phyloP scores from a whole-genome alignment of 2,888 invertebrate genomes.

The Platerodrilus igneus region DNA sequence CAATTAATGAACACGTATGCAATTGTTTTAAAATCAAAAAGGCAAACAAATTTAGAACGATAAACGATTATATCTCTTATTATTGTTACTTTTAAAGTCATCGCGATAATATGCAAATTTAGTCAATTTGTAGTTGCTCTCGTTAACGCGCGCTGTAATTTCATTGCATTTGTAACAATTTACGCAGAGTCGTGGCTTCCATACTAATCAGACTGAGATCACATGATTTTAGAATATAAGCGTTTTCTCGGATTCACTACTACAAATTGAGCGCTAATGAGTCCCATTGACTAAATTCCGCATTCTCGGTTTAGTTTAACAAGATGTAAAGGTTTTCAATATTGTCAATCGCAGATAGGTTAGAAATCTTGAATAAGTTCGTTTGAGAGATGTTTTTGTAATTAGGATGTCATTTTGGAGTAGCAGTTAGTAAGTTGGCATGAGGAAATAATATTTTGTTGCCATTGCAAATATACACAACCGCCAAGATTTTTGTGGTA shows the following conservation, averaged over 20 bases:
- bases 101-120: constrained; percentile 21
- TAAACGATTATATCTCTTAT: background rate
- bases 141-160: constrained; percentile 23
- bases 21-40: no score
- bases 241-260: constrained; percentile 30
- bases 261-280: constrained; percentile 32
- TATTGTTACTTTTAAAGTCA: constrained; percentile 17
- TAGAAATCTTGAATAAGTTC: no score
- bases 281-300: constrained; percentile 31
- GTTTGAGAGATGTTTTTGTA: no score
- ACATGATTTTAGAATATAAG: constrained; percentile 29
- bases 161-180: constrained; percentile 25
- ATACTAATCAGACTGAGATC: constrained; percentile 30
- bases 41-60: constrained; percentile 1
- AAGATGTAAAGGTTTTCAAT: constrained; percentile 31
- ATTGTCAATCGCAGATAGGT: constrained; percentile 24
- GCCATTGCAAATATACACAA: no score
- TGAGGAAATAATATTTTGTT: no score
- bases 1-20: no score
- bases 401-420: no score
- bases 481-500: no score
- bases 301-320: constrained; percentile 28
- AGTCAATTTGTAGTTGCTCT: constrained; percentile 23
- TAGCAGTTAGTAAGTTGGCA: no score
- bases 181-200: constrained; percentile 26